These are phyloP conservation scores for Meriones unguiculatus DNA, from an alignment of 2,113 vertebrate genomes.

Conservation along the genomic window DNA sequence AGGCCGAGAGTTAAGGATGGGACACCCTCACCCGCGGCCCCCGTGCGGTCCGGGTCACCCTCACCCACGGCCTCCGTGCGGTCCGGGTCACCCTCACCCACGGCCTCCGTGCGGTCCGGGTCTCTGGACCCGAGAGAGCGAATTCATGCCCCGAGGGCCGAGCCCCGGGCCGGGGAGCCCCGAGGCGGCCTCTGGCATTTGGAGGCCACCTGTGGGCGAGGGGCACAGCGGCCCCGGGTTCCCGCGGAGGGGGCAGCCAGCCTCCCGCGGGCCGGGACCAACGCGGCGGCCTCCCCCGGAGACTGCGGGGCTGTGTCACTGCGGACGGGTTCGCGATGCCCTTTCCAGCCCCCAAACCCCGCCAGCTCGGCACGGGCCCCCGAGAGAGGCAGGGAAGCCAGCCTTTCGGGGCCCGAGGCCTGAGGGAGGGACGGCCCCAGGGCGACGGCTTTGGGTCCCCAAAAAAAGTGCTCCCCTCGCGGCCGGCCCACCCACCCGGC, in stretches of 20 bases:
- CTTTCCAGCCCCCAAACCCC: not conserved
- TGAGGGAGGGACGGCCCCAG: not conserved
- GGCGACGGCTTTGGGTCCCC: not conserved
- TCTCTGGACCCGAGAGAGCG: too few relatives aligned
- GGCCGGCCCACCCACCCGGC: not conserved
- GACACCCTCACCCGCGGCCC: not conserved
- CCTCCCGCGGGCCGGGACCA: not conserved
- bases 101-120: fast-evolving
- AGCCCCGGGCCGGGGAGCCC: fast-evolving
- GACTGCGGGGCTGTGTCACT: not conserved
- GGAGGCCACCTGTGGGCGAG: not conserved
- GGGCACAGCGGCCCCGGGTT: fast-evolving
- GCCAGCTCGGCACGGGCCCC: not conserved
- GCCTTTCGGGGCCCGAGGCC: not conserved
- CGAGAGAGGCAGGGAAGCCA: not conserved
- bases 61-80: fast-evolving
- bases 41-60: fast-evolving
- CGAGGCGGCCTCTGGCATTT: too few relatives aligned
- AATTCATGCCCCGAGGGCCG: too few relatives aligned
- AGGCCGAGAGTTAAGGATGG: not conserved
- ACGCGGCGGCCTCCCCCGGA: not conserved
- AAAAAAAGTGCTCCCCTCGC: fast-evolving
- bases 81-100: too few relatives aligned
- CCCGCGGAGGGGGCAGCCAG: not conserved
- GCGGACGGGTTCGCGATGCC: not conserved